phyloP scores from a whole-genome alignment of 2,888 invertebrate genomes.

The Cephus nigrinus region DNA sequence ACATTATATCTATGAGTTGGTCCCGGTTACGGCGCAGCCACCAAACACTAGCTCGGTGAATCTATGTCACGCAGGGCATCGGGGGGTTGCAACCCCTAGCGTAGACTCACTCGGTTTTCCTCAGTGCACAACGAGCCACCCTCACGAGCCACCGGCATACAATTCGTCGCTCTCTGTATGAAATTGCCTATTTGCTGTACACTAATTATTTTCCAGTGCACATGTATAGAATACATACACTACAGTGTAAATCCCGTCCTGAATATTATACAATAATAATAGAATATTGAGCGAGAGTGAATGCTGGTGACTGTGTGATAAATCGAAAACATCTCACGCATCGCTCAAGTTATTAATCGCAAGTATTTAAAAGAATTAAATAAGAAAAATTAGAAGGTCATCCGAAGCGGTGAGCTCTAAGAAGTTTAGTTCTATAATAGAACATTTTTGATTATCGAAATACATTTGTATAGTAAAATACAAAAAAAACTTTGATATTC shows the following conservation, averaged over 20 bases:
- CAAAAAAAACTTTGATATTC: background rate
- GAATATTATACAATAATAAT: background rate
- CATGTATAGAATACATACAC: background rate
- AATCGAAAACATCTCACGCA: constrained; percentile 8
- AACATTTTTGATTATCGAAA: background rate
- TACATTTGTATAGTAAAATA: background rate
- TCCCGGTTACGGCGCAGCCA: constrained; percentile 44
- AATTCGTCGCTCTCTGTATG: constrained; percentile 8
- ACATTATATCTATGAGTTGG: constrained; percentile 21
- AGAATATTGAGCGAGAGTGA: constrained; percentile 17
- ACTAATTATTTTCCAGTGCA: constrained; percentile 19
- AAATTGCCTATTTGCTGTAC: background rate
- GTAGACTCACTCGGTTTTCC: background rate
- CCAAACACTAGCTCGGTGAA: constrained; percentile 24
- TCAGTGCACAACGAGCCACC: background rate
- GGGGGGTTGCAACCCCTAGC: constrained; percentile 9
- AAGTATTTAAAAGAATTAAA: constrained; percentile 16
- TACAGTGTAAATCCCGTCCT: constrained; percentile 12
- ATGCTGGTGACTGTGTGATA: constrained; percentile 16
- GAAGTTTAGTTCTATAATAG: background rate
- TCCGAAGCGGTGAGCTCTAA: background rate
- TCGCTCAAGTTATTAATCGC: constrained; percentile 4
- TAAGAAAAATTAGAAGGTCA: background rate
- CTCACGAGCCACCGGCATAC: constrained; percentile 1
- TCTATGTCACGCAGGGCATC: constrained; percentile 39